A percentile compares a stretch with the other conserved stretches of the same genome.
These are phyloP conservation scores for Cryptophagus acutangulus DNA, from an alignment of 2,888 invertebrate species.

Conservation along the genomic window DNA sequence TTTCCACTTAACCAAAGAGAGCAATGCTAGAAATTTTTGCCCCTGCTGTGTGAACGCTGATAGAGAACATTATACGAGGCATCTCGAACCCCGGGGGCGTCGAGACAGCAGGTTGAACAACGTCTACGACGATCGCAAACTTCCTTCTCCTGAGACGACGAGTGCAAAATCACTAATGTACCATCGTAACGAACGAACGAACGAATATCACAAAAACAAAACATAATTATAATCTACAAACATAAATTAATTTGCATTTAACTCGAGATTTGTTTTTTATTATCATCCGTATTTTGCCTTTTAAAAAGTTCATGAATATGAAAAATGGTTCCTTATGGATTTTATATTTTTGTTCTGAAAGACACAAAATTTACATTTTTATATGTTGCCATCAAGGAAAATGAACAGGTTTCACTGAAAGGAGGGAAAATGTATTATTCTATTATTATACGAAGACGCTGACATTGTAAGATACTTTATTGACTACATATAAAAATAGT, in stretches of 20 bases:
- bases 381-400: not conserved
- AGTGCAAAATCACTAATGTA: slow-evolving; percentile 12
- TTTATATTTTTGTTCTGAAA: not conserved
- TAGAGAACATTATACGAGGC: not conserved
- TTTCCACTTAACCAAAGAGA: slow-evolving; percentile 8
- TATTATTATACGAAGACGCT: not conserved
- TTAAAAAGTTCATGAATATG: not conserved
- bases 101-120: slow-evolving; percentile 23
- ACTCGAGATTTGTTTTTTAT: slow-evolving; percentile 16
- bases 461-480: not conserved
- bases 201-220: slow-evolving; percentile 29
- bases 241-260: slow-evolving; percentile 22
- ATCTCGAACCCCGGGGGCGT: slow-evolving; percentile 16
- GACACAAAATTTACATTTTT: slow-evolving; percentile 1
- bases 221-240: slow-evolving; percentile 27
- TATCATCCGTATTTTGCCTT: not conserved
- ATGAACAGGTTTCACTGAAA: slow-evolving; percentile 1
- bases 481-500: slow-evolving; percentile 1
- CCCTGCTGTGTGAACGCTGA: slow-evolving; percentile 2
- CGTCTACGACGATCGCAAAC: slow-evolving; percentile 18
- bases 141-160: slow-evolving; percentile 20
- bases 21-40: slow-evolving; percentile 12
- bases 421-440: slow-evolving; percentile 1
- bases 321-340: not conserved
- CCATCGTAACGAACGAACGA: slow-evolving; percentile 19